Evolutionary conservation across 1,140 invertebrate genomes (phyloP).

Genomic region (Pomacea maculata): DNA sequence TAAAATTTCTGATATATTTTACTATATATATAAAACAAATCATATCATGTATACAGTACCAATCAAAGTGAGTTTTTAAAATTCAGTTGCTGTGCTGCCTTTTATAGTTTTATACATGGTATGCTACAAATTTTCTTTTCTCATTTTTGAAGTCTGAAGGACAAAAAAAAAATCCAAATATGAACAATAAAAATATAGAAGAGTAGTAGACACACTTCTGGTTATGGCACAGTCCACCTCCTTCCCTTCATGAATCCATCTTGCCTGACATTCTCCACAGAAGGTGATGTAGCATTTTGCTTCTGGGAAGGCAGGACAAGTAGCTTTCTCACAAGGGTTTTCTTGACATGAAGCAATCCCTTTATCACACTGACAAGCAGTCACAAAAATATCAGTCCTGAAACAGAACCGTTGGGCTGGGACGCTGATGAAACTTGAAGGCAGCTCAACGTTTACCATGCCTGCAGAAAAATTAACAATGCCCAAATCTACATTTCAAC

Average conservation of each 20-base stretch:
- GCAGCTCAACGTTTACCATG: constrained; percentile 34
- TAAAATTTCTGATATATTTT: too few relatives aligned
- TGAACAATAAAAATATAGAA: not conserved
- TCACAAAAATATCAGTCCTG: constrained; percentile 43
- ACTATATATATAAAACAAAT: not conserved
- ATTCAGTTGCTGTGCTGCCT: not conserved
- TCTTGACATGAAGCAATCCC: constrained; percentile 35
- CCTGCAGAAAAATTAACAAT: constrained; percentile 32
- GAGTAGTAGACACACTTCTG: constrained; percentile 33
- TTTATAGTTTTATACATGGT: too few relatives aligned
- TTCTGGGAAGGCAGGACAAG: constrained; percentile 51
- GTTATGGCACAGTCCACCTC: constrained; percentile 44
- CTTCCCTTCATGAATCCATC: constrained; percentile 42
- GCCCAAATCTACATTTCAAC: not conserved
- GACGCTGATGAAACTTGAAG: constrained; percentile 27
- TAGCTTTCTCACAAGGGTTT: constrained; percentile 45
- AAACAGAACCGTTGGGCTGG: constrained; percentile 50
- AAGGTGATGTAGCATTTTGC: constrained; percentile 47
- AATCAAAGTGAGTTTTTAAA: not conserved
- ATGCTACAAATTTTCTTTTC: too few relatives aligned
- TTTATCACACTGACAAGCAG: constrained; percentile 43
- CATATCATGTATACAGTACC: not conserved
- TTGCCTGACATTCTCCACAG: constrained; percentile 45
- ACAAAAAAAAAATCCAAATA: too few relatives aligned
- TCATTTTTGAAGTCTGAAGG: too few relatives aligned